Base-by-base conservation (phyloP, 2,113 vertebrate species). In the Phalacrocorax aristotelis region DNA sequence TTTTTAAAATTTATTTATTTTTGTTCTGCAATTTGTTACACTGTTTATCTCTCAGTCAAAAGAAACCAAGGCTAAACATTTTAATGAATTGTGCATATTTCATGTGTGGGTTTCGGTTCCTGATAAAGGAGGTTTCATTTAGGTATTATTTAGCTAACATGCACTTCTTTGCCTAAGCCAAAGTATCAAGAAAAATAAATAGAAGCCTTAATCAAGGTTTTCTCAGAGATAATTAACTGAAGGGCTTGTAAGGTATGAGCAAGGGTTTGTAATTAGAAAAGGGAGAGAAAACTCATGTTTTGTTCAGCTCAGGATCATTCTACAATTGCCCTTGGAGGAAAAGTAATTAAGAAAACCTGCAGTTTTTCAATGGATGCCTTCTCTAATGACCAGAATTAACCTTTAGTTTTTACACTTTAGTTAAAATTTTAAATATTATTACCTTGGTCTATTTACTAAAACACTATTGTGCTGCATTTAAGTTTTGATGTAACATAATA, bases 121-220 rank as follows among this genome's bases (percentile, higher is more conserved):
- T 58, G 87, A 90, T 90, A 96, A 92, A 88, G 42, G 42, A 87
- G 42, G 17, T 38, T 89, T 87, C 20, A 6, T 89, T 84, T 95
- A 54, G 57, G 46, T 79, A 62, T 77, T 83, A 87, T 65, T 93
- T 76, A 40, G 7, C 65, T 74, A 94, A 51, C 70, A 66, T 15
- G 25, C 26, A 46, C n/a, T 69, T 61, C 44, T 82, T 54, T 92
- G 80, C 76, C 62, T 85, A 66, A 91, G 57, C 25, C 52, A 76
- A 65, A 32, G 20, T 32, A 68, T 32, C 29, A 68, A 20, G 75
- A 55, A 91, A 93, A 91, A 69, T 40, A 83, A 84, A 83, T 42
- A 82, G 77, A 87, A 80, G 29, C 6, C 34, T 95, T 92, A 89
- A 83, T 54, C 0, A 0, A 77, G 40, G 25, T 83, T 93, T 97